phyloP scores from a whole-genome alignment of 2,797 vertebrate species.

The Sphenopsis melanotis region DNA sequence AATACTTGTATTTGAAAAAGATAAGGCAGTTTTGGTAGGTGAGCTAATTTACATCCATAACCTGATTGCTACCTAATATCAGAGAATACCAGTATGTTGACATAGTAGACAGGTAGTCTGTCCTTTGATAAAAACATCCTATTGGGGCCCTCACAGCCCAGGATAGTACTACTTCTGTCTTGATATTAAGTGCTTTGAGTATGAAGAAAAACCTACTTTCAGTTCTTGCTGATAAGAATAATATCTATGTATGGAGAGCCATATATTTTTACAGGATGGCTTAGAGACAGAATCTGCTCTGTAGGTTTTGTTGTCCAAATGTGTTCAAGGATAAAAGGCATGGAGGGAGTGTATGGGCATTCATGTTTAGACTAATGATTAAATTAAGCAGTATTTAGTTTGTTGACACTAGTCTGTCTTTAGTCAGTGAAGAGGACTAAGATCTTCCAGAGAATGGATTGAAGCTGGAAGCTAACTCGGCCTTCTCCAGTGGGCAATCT shows the following conservation, averaged over 20 bases:
- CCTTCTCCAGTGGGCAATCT: neutral
- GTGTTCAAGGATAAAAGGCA: neutral
- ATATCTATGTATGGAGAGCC: neutral
- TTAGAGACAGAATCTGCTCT: neutral
- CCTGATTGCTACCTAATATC: neutral
- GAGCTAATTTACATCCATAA: neutral
- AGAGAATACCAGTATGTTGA: neutral
- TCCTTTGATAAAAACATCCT: neutral
- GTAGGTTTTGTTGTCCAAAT: neutral
- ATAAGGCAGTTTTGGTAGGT: neutral
- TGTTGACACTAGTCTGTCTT: neutral
- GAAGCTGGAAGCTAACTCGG: neutral
- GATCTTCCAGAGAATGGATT: neutral
- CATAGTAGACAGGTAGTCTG: neutral
- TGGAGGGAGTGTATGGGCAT: neutral
- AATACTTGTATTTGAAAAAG: neutral
- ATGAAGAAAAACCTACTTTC: neutral
- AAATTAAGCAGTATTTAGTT: neutral
- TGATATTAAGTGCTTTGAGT: neutral
- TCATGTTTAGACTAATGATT: neutral
- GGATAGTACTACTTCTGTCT: neutral
- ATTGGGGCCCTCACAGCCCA: neutral
- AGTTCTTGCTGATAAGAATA: neutral
- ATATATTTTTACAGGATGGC: neutral
- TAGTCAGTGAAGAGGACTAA: neutral